phyloP scores from a whole-genome alignment of 2,888 invertebrate genomes.

The Calliphora vomitoria region DNA sequence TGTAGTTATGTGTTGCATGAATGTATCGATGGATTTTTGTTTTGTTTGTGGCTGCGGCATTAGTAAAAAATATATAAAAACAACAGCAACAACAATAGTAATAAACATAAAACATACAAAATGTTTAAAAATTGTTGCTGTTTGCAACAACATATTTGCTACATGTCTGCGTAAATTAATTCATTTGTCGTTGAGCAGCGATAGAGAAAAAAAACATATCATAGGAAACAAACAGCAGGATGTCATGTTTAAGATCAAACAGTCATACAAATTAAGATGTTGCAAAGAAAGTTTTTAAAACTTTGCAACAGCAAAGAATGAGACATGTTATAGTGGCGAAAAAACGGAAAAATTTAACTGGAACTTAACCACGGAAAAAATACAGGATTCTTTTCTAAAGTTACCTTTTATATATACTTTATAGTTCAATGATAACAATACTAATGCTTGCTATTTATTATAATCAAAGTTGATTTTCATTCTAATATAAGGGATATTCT shows the following conservation, averaged over 20 bases:
- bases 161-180: slow-evolving; percentile 63
- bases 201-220: background rate
- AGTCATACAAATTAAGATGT: slow-evolving; percentile 66
- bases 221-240: slow-evolving; percentile 53
- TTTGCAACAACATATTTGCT: slow-evolving; percentile 51
- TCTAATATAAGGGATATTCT: too few species aligned
- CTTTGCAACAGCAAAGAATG: background rate
- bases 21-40: slow-evolving; percentile 26
- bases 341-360: background rate
- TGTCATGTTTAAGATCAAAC: slow-evolving; percentile 64
- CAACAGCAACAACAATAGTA: background rate
- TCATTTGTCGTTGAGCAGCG: slow-evolving; percentile 48
- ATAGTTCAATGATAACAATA: too few species aligned
- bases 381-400: background rate
- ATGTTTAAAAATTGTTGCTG: slow-evolving; percentile 29
- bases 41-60: background rate
- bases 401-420: too few species aligned
- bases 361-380: background rate
- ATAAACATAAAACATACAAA: slow-evolving; percentile 32
- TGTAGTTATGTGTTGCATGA: slow-evolving; percentile 62
- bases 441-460: too few species aligned
- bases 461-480: too few species aligned
- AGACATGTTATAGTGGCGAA: background rate
- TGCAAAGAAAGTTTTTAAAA: slow-evolving; percentile 31
- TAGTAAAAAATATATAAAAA: background rate